Base-by-base conservation (phyloP, 2,888 invertebrate species). In the Pandemis cinnamomeana region DNA sequence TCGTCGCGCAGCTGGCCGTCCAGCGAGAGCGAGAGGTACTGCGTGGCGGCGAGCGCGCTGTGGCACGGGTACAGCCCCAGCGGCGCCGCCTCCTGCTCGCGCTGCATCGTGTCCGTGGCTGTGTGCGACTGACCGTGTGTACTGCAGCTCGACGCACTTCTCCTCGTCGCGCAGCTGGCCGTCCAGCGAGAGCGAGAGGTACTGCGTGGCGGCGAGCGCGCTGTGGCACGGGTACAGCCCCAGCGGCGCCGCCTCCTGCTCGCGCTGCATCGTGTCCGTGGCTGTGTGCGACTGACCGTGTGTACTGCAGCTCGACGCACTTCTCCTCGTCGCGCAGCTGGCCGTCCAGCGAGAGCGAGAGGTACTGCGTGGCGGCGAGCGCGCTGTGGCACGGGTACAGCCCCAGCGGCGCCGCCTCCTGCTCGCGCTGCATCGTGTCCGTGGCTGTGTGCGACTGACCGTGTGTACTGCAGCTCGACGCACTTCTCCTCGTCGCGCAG, bases 41-140 rank as follows among this genome's bases (percentile, higher is more conserved):
- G 98, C 78, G 96, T 95, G 83, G 96, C 95, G 79, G 95, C 91
- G 66, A 96, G 87, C 67, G 92, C 91, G 0, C 93, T 87, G 89
- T 97, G 97, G 84, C 98, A 98, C 67, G 95, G 95, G 90, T 97
- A 98, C 61, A 97, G 86, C 10, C 98, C 98, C 71, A 98, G 91
- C 71, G 96, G 95, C n/a, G 96, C 95, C 2, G 95, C 94, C 70
- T 95, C 95, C 72, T 96, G 96, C 72, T 95, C 95, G 20, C 96
- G 83, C 87, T 98, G 97, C 76, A 98, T 89, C 82, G 96, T 97
- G 91, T 98, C 98, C 76, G n/a, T n/a, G n/a, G 62, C 8, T 5
- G 20, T 11, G 42, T 7, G 97, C 84, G 13, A 51, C 48, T 5
- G 48, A 93, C 80, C 94, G 93, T 63, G 91, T 77, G 61, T 89